Evolutionary conservation across 2,113 vertebrate species (phyloP).

Genomic region (Galeopterus variegatus): DNA sequence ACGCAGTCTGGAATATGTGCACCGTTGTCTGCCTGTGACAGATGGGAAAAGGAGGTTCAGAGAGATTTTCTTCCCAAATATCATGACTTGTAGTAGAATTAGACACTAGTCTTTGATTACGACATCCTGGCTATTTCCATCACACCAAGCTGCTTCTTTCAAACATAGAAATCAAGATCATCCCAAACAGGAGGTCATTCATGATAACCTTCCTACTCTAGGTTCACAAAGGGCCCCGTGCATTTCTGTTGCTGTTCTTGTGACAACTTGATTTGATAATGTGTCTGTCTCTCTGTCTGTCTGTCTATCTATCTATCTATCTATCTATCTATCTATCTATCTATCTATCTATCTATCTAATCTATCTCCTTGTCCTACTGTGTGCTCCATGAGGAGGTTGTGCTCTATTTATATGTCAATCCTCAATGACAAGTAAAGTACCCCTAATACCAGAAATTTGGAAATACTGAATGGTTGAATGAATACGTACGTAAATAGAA

Average conservation of each 20-base stretch:
- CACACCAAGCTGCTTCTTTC: neutral
- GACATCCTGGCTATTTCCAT: neutral
- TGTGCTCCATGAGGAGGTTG: neutral
- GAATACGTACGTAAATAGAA: neutral
- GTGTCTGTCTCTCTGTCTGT: no score
- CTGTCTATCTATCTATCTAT: no score
- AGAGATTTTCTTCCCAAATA: neutral
- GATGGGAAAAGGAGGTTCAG: neutral
- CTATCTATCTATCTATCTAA: no score
- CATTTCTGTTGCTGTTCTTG: neutral
- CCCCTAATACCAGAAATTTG: neutral
- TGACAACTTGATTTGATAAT: neutral
- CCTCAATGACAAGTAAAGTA: neutral
- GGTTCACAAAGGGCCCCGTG: neutral
- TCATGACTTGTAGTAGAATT: neutral
- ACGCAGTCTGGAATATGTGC: accelerated
- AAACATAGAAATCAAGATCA: neutral
- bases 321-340: no score
- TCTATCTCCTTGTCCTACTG: neutral
- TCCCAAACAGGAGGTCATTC: neutral
- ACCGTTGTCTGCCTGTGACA: no score
- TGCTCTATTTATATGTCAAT: accelerated
- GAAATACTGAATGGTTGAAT: neutral
- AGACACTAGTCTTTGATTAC: neutral
- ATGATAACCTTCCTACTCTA: no score